Base-by-base conservation (phyloP, 2,797 vertebrate genomes). In the Borostomias antarcticus region DNA sequence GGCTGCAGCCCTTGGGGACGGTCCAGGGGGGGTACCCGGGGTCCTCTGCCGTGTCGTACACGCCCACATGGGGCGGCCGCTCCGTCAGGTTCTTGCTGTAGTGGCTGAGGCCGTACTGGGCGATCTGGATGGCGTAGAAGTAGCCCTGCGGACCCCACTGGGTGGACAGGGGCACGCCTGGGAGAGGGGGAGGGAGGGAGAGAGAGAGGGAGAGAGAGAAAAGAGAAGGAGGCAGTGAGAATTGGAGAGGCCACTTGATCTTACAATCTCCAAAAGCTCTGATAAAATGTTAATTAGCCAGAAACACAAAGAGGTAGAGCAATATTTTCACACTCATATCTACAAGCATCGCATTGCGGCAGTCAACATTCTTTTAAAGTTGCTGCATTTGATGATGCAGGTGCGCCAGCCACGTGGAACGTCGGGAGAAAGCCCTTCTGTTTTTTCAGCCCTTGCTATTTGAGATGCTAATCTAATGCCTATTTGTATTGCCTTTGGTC, bases 81-180 rank as follows among this genome's bases (percentile, higher is more conserved):
- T 99, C 98, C 0, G 98, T 99, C 85, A 99, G 92, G 88, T 99
- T 99, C 72, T 99, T 99, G 85, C 98, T 99, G 90, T 96, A 99
- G 86, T 99, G 97, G 81, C 98, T 99, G 80, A 99, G 77, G 28
- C 97, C 98, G 4, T 98, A 99, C 86, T 99, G 98, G 0, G 98
- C 94, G 13, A 99, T 98, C 91, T 99, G 98, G 91, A 99, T 99
- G 76, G 98, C 95, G 74, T 99, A 99, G 90, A 99, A 99, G 86
- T 99, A 99, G 78, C 98, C 98, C 85, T 99, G 97, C 56, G 98
- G 98, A 3, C 97, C 97, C 98, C 98, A 99, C 73, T 99, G 98
- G 0, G 98, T 99, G 75, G 98, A 99, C 32, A 99, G 84, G 0
- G 98, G 98, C 37, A 99, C 98, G 0, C 98, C 97, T 99, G 81